Base-by-base conservation (phyloP, 1,140 invertebrate genomes). In the Micrasema minimum region DNA sequence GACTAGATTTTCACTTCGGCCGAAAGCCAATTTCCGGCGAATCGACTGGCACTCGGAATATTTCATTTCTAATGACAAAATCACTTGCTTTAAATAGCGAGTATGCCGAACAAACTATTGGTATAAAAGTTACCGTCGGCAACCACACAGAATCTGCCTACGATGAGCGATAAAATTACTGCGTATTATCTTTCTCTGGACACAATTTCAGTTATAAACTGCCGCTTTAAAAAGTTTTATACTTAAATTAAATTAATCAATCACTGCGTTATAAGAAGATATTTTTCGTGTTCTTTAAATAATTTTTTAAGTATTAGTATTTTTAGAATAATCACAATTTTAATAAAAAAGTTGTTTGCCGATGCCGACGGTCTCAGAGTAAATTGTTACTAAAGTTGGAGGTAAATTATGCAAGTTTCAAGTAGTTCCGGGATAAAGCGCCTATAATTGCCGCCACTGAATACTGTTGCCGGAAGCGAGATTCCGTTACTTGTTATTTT, bases 381-480 rank as follows among this genome's bases (percentile, higher is more conserved):
- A 26, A 59, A 38, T 61, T 59, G 41, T 68, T 48, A 12, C 11
- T 18, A 35, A 59, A 68, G 66, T 59, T 59, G 14, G 48, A 68
- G 53, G 66, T 69, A 35, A 67, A 69, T 69, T 48, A 69, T 61
- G 2, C 5, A 48, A 48, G 55, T 50, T 59, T 61, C 12, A 10
- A 14, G 53, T 38, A 23, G 55, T 69, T 61, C 20, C 16, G 43
- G 35, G 20, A 61, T 26, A 46, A 48, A 31, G 62, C 46, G 51
- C 14, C 23, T 22, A 50, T 37, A 66, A 66, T 66, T 66, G 62
- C 46, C 62, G 46, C 45, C 45, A 41, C 48, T 51, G 26, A 51
- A 31, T 50, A 11, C 23, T 3, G 46, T 51, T 66, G 50, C 31
- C 45, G 46, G 62, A 20, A 20, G 38, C 18, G 6, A 51, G 48